A percentile compares a stretch with the other conserved stretches of the same genome.
phyloP scores from a whole-genome alignment of 1,140 invertebrate species.

The Musca domestica region DNA sequence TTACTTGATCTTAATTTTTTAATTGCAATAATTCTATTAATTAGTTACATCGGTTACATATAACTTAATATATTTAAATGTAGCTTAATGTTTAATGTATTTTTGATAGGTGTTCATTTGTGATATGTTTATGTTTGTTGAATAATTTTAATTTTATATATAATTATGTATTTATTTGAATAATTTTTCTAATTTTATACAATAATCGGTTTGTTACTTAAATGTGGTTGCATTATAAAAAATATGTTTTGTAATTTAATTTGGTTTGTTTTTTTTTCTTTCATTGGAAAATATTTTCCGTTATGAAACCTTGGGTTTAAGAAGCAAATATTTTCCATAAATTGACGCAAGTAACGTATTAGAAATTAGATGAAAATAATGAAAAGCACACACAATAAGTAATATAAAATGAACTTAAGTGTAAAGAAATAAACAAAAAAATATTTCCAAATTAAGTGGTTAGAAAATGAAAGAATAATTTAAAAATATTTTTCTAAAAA shows the following conservation, averaged over 20 bases:
- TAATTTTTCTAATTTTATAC: background rate
- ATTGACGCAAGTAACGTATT: too few species aligned
- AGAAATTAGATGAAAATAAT: too few species aligned
- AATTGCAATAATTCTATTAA: background rate
- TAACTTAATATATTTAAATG: background rate
- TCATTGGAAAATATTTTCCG: slow-evolving; percentile 9
- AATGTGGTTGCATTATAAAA: background rate
- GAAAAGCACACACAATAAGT: too few species aligned
- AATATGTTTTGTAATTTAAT: background rate
- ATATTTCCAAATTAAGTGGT: background rate
- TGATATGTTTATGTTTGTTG: slow-evolving; percentile 15
- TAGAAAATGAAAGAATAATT: background rate
- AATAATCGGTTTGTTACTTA: background rate
- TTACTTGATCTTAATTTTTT: background rate
- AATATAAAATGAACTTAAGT: background rate
- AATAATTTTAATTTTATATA: background rate
- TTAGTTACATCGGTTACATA: background rate
- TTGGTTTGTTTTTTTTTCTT: background rate
- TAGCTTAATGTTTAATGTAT: background rate
- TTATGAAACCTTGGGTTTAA: slow-evolving; percentile 15
- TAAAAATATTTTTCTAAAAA: background rate
- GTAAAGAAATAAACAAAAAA: background rate
- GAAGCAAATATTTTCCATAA: background rate
- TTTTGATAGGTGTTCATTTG: slow-evolving; percentile 13
- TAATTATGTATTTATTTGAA: background rate